These are phyloP conservation scores for Luperina testacea DNA, from an alignment of 2,888 invertebrate genomes.

Conservation along the genomic window DNA sequence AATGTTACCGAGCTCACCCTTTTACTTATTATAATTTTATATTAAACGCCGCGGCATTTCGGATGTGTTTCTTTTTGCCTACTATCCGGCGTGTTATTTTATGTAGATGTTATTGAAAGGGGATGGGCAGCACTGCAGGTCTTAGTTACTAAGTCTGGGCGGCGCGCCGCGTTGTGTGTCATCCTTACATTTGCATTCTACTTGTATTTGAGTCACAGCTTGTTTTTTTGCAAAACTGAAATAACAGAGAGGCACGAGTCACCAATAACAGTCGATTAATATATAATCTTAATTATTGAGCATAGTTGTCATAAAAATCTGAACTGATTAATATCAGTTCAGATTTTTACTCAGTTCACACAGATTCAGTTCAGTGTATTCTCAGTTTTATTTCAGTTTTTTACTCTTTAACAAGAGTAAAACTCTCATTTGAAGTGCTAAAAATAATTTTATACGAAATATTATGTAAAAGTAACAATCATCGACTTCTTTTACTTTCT, in stretches of 20 bases:
- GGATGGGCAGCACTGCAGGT: slow-evolving; percentile 39
- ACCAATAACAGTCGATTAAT: neutral
- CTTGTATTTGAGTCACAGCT: slow-evolving; percentile 37
- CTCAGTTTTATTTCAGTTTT: too few relatives aligned
- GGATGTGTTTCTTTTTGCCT: slow-evolving; percentile 55
- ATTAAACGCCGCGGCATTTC: slow-evolving; percentile 64
- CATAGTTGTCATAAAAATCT: neutral
- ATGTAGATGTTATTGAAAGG: slow-evolving; percentile 62
- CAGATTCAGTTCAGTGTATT: too few relatives aligned
- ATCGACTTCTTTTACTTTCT: neutral
- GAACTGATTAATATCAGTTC: too few relatives aligned
- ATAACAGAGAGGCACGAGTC: neutral
- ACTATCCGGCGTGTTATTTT: slow-evolving; percentile 59
- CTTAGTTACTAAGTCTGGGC: slow-evolving; percentile 35
- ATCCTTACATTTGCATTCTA: slow-evolving; percentile 50
- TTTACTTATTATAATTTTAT: slow-evolving; percentile 75
- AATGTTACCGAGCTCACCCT: slow-evolving; percentile 65
- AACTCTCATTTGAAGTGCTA: neutral
- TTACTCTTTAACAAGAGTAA: too few relatives aligned
- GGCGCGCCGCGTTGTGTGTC: slow-evolving; percentile 28
- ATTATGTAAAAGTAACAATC: neutral
- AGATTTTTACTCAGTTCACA: too few relatives aligned
- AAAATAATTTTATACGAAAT: neutral
- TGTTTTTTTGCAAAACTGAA: neutral
- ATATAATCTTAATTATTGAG: neutral